A percentile compares a stretch with the other conserved stretches of the same genome.
phyloP scores from a whole-genome alignment of 2,113 vertebrate species.

The Aptenodytes forsteri region DNA sequence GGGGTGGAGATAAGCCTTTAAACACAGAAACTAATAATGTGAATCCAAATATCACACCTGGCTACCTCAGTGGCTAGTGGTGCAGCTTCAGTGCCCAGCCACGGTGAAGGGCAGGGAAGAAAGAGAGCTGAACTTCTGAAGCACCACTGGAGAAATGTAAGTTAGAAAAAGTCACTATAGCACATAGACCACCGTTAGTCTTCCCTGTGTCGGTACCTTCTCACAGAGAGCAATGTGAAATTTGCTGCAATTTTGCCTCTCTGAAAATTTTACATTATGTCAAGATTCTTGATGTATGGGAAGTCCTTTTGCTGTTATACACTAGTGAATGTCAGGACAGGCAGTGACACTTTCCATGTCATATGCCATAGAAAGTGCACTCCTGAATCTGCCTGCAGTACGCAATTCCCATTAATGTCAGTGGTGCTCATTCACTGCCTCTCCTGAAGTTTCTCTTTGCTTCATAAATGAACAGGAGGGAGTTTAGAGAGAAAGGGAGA shows the following conservation, averaged over 20 bases:
- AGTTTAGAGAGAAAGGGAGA: neutral
- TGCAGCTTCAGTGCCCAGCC: neutral
- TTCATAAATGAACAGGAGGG: neutral
- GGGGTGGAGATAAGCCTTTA: neutral
- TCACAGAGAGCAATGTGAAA: neutral
- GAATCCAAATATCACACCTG: neutral
- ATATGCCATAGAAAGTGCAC: neutral
- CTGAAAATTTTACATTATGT: neutral
- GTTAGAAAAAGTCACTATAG: neutral
- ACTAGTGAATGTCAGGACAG: neutral
- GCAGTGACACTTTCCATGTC: neutral
- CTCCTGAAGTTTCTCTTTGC: neutral
- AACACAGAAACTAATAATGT: neutral
- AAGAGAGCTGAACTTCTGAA: neutral
- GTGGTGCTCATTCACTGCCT: neutral
- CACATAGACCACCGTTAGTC: neutral
- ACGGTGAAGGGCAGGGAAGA: neutral
- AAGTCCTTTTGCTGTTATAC: neutral
- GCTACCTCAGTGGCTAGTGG: neutral
- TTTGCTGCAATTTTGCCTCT: neutral
- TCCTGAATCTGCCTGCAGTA: neutral
- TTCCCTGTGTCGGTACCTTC: neutral
- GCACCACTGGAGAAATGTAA: neutral
- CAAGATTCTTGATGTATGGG: neutral
- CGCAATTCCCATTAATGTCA: neutral